A percentile compares a stretch with the other conserved stretches of the same genome.
phyloP scores from a whole-genome alignment of 2,888 invertebrate genomes.

The Lasioglossum morio region DNA sequence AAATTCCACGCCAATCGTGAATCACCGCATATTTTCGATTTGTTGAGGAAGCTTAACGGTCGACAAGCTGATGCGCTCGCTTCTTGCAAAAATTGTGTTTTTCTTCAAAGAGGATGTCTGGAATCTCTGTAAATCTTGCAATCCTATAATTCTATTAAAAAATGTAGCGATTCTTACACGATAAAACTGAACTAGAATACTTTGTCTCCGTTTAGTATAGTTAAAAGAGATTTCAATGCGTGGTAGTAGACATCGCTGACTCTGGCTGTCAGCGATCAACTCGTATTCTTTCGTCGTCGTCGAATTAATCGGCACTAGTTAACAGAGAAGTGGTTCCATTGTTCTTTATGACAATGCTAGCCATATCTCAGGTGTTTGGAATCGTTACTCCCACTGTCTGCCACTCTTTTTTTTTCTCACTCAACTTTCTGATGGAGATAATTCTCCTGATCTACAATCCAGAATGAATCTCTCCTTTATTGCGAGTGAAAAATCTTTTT shows the following conservation, averaged over 20 bases:
- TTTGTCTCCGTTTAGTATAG: neutral
- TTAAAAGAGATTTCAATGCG: neutral
- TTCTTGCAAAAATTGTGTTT: no score
- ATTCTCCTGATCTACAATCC: neutral
- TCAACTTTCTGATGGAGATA: neutral
- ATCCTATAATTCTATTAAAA: no score
- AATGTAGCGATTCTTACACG: no score
- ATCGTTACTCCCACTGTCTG: slow-evolving; percentile 1
- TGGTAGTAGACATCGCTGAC: slow-evolving; percentile 1
- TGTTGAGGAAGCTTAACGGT: neutral
- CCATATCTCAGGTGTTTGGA: slow-evolving; percentile 5
- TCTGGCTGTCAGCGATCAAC: neutral
- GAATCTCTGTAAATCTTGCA: no score
- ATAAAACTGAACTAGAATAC: no score
- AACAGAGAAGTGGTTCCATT: slow-evolving; percentile 1
- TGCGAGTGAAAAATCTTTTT: neutral
- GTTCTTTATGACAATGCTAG: slow-evolving; percentile 8
- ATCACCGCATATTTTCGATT: neutral
- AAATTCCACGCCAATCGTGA: neutral
- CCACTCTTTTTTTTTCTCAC: neutral
- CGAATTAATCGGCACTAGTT: slow-evolving; percentile 17
- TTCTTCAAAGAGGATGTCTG: no score
- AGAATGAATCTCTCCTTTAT: neutral
- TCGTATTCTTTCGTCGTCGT: slow-evolving; percentile 4
- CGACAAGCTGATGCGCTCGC: neutral